Evolutionary conservation across 2,888 invertebrate species (phyloP).

Genomic region (Entomobrya proxima): DNA sequence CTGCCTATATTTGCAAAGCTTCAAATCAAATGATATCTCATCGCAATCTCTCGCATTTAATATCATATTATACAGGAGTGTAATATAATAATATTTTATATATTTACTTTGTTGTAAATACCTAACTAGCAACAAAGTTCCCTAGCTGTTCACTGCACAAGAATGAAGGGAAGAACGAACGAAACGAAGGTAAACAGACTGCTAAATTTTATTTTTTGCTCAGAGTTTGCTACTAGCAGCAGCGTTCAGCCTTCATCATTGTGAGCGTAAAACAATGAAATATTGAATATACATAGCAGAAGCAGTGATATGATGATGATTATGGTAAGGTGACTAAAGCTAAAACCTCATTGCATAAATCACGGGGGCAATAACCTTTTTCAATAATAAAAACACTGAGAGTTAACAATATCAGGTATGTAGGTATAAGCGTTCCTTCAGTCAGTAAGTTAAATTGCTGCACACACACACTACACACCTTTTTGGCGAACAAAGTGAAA

Average conservation of each 20-base stretch:
- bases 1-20: too few relatives aligned
- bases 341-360: constrained; percentile 69
- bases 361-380: constrained; percentile 69
- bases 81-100: too few relatives aligned
- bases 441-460: not conserved
- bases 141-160: too few relatives aligned
- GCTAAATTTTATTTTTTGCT: not conserved
- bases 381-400: constrained; percentile 64
- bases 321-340: constrained; percentile 50
- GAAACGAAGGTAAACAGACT: constrained; percentile 61
- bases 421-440: not conserved
- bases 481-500: constrained; percentile 65
- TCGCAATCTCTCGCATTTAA: too few relatives aligned
- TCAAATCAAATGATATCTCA: too few relatives aligned
- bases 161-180: not conserved
- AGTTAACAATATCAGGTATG: not conserved
- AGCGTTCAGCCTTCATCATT: constrained; percentile 45
- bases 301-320: not conserved
- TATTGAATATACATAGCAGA: not conserved
- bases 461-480: constrained; percentile 59
- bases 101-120: too few relatives aligned
- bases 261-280: constrained; percentile 48
- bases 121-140: too few relatives aligned
- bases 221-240: not conserved
- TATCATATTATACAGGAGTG: too few relatives aligned